Evolutionary conservation across 2,797 vertebrate genomes (phyloP).

Genomic region (Myripristis murdjan): DNA sequence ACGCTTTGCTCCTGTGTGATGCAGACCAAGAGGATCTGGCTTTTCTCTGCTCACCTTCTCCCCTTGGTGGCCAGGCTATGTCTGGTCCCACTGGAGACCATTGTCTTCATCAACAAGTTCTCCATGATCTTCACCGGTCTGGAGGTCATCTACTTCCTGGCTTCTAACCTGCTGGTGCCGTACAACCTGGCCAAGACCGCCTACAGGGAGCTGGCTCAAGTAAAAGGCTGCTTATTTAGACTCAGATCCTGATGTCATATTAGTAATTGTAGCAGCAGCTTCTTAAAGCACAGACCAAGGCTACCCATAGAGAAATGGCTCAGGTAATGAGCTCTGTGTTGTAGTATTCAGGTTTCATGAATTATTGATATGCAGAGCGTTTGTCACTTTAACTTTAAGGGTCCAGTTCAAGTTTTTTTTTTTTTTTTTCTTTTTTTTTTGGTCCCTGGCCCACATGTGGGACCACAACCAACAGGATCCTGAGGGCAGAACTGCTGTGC

Average conservation of each 20-base stretch:
- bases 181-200: constrained; percentile 98
- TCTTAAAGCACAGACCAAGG: neutral
- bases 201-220: constrained; percentile 97
- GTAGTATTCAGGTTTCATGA: neutral
- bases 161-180: constrained; percentile 95
- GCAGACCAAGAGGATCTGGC: constrained; percentile 99
- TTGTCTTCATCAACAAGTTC: constrained; percentile 97
- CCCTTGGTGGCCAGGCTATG: constrained; percentile 97
- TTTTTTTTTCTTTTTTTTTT: too few relatives aligned
- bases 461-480: too few relatives aligned
- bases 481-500: too few relatives aligned
- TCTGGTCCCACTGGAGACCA: constrained; percentile 96
- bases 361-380: neutral
- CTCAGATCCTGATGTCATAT: too few relatives aligned
- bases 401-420: too few relatives aligned
- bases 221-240: constrained; percentile 64
- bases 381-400: neutral
- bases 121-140: constrained; percentile 99
- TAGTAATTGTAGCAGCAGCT: neutral
- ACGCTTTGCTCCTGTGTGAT: constrained; percentile 98
- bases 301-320: neutral
- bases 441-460: too few relatives aligned
- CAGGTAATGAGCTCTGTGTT: neutral
- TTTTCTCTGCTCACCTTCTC: constrained; percentile 98
- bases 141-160: constrained; percentile 98